Evolutionary conservation across 2,888 invertebrate genomes (phyloP), one percentile per base, ranked within the genome.

Genomic region (Tinea semifulvella): DNA sequence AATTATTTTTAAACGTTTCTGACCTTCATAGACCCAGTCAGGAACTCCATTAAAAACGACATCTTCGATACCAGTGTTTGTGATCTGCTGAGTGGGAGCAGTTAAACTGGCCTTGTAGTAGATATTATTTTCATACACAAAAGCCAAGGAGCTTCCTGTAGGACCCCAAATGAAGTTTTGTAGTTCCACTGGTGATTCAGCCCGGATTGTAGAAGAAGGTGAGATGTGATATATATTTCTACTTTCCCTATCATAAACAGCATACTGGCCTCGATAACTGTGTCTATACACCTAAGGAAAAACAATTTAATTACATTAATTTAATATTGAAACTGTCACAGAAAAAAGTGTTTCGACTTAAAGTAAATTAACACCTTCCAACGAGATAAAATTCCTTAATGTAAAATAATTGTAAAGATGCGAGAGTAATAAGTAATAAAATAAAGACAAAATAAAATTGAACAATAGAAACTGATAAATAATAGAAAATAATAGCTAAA

Each of bases 21-120:
- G 61, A 92, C 92, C 93, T 85, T 96, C 96, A 71, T 96, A 96
- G 1, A 96, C 91, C 96, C 96, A 97, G 70, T 97, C 96, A 20
- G 95, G 92, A 8, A 94, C 86, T 19, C 95, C 96, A 65, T 96
- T 91, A 59, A 90, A 90, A 44, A 93, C 81, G 7, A 84, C 83
- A 25, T 85, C 84, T 40, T 79, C 69, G 13, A 69, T 58, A 1
- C 89, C 89, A 53, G 83, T 86, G 0, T 63, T 68, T 0, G 94
- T 92, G 25, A 93, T 75, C 51, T 84, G 81, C 16, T 74, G 65
- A 3, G 83, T 73, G 0, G 63, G 54, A 1, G 61, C 66, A 2
- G 61, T 65, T 42, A 84, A 61, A n/a, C 70, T 82, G 1, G 74
- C 58, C 54, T 90, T 87, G 60, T 91, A 93, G 70, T 85, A 94